Evolutionary conservation across 2,888 invertebrate species (phyloP).

Genomic region (Lycia hirtaria): DNA sequence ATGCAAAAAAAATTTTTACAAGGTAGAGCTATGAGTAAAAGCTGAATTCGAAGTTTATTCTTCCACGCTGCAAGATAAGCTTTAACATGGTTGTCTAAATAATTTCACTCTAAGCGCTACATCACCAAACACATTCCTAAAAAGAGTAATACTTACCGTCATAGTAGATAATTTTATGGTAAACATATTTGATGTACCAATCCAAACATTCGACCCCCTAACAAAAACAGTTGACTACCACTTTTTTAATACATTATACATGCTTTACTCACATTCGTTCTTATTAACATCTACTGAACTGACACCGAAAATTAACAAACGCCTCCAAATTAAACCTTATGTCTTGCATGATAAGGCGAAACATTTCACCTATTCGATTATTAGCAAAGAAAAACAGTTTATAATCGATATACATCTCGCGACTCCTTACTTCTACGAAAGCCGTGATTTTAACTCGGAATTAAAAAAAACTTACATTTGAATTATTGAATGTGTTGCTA

Average conservation of each 20-base stretch:
- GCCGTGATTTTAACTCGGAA: slow-evolving; percentile 68
- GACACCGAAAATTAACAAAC: slow-evolving; percentile 30
- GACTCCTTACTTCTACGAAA: slow-evolving; percentile 57
- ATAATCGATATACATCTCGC: slow-evolving; percentile 62
- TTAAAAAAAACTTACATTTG: no score
- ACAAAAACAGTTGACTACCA: slow-evolving; percentile 13
- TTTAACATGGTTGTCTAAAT: no score
- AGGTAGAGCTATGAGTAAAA: no score
- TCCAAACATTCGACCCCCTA: background rate
- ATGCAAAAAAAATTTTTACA: no score
- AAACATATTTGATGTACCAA: background rate
- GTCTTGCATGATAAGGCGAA: slow-evolving; percentile 3
- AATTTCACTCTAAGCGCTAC: no score
- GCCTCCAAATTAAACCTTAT: slow-evolving; percentile 20
- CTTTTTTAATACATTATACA: slow-evolving; percentile 75
- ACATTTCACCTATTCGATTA: slow-evolving; percentile 45
- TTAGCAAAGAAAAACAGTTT: slow-evolving; percentile 67
- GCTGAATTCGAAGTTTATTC: no score
- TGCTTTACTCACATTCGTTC: slow-evolving; percentile 53
- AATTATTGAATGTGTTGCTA: slow-evolving; percentile 53
- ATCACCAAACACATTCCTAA: no score
- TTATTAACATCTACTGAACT: slow-evolving; percentile 41
- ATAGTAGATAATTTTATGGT: no score
- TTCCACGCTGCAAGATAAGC: no score
- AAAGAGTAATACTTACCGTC: no score